These are phyloP conservation scores for Crypturellus undulatus DNA, from an alignment of 2,113 vertebrate species.

Conservation along the genomic window DNA sequence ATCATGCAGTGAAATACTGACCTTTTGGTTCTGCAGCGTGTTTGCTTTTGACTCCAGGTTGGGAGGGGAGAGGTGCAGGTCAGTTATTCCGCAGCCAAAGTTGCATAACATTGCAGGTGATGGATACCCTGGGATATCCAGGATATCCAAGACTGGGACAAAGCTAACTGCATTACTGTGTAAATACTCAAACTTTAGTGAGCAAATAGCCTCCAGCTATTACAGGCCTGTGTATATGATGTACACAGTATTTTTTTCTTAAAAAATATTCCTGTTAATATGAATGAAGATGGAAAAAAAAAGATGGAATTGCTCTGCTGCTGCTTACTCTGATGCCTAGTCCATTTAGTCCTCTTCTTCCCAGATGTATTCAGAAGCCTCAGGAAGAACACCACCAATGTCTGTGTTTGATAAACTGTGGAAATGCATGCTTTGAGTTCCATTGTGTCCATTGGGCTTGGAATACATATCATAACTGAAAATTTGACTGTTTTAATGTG, in stretches of 20 bases:
- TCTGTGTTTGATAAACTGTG: background rate
- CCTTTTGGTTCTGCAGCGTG: slow-evolving; percentile 37
- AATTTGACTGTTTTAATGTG: background rate
- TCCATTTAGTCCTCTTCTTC: background rate
- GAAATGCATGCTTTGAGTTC: background rate
- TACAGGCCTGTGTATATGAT: background rate
- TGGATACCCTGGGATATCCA: background rate
- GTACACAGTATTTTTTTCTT: background rate
- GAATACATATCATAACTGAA: background rate
- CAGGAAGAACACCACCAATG: background rate
- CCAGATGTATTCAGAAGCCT: background rate
- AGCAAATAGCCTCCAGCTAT: background rate
- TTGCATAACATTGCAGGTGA: background rate
- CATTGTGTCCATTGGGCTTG: background rate
- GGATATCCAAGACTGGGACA: background rate
- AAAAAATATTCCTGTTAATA: background rate
- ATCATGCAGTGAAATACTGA: slow-evolving; percentile 34
- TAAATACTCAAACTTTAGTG: background rate
- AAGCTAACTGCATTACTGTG: background rate
- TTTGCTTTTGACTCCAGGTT: slow-evolving; percentile 19
- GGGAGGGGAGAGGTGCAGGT: background rate
- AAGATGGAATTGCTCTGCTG: background rate
- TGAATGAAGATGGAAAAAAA: background rate
- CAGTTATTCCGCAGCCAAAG: background rate
- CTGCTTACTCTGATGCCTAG: background rate